Conservation (phyloP, 2,888 invertebrate species). For the Dermolepida albohirtum region DNA sequence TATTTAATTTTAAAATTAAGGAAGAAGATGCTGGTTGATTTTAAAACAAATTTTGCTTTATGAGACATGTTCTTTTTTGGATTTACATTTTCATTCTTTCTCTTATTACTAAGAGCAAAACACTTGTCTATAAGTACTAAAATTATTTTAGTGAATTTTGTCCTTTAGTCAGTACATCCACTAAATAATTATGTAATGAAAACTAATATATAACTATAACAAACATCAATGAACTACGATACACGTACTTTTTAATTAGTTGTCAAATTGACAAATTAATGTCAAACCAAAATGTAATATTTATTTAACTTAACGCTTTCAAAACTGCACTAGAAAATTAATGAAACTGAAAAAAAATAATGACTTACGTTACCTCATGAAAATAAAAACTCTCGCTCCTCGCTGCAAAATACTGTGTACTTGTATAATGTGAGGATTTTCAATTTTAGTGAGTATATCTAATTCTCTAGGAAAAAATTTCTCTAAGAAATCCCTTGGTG, state of each 20-base stretch:
- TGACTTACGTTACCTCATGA: constrained; percentile 74
- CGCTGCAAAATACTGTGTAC: constrained; percentile 88
- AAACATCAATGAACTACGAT: too few species aligned
- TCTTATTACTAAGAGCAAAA: too few species aligned
- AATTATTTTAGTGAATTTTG: too few species aligned
- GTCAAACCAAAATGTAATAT: background rate
- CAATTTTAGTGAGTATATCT: constrained; percentile 88
- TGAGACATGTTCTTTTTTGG: too few species aligned
- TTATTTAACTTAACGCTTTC: background rate
- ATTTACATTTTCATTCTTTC: too few species aligned
- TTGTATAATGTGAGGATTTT: constrained; percentile 91
- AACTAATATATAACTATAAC: too few species aligned
- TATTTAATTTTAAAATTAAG: too few species aligned
- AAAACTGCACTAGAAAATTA: background rate
- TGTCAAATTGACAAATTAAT: constrained; percentile 9
- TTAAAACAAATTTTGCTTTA: too few species aligned
- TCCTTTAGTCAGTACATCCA: too few species aligned
- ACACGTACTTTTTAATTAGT: background rate
- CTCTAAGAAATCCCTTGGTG: constrained; percentile 88
- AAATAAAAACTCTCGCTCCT: constrained; percentile 86
- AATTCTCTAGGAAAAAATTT: constrained; percentile 95
- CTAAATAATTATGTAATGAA: too few species aligned
- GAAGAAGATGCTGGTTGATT: too few species aligned
- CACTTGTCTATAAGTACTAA: too few species aligned
- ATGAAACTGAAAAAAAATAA: background rate